A percentile compares a stretch with the other conserved stretches of the same genome.
Evolutionary conservation across 2,888 invertebrate genomes (phyloP).

Genomic region (Chymomyza fuscimana): DNA sequence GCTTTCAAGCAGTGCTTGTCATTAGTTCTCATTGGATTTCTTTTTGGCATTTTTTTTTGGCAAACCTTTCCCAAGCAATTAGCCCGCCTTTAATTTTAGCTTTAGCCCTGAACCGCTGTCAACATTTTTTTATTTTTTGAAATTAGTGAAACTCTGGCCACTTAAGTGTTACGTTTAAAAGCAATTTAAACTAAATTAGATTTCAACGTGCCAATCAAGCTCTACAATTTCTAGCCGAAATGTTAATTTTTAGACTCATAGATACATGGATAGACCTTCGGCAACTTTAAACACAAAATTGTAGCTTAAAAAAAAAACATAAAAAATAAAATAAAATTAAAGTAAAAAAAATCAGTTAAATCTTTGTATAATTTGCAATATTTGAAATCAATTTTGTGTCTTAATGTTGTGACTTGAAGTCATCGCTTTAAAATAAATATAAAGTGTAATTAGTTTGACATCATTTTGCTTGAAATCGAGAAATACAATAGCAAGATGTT

Average conservation of each 20-base stretch:
- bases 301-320: not conserved
- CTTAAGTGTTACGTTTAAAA: slow-evolving; percentile 57
- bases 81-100: slow-evolving; percentile 30
- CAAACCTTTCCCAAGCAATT: slow-evolving; percentile 43
- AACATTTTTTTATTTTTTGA: slow-evolving; percentile 6
- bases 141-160: slow-evolving; percentile 34
- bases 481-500: not conserved
- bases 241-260: slow-evolving; percentile 42
- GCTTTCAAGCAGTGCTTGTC: not conserved
- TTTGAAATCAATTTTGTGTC: not conserved
- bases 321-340: not conserved
- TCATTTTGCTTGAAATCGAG: not conserved
- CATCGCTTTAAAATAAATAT: not conserved
- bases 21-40: not conserved
- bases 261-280: slow-evolving; percentile 27
- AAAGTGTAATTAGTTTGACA: slow-evolving; percentile 8
- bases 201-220: slow-evolving; percentile 56
- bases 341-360: not conserved
- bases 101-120: not conserved
- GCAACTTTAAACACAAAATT: slow-evolving; percentile 34
- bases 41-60: slow-evolving; percentile 17
- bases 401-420: not conserved
- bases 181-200: slow-evolving; percentile 69
- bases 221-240: slow-evolving; percentile 38
- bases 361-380: slow-evolving; percentile 8